A percentile compares a stretch with the other conserved stretches of the same genome.
Evolutionary conservation across 2,888 invertebrate genomes (phyloP).

Genomic region (Melanchra persicariae): DNA sequence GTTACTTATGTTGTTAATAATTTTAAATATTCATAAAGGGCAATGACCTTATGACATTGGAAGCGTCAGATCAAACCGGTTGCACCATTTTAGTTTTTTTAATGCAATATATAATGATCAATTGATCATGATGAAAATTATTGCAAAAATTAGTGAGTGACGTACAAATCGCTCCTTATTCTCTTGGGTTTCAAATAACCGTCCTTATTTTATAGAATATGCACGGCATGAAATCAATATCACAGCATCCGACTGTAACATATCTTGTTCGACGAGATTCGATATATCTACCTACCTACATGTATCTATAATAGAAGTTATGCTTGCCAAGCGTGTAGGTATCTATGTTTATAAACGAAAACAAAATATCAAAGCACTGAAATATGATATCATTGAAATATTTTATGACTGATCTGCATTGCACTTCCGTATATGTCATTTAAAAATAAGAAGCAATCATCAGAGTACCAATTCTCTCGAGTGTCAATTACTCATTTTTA

Average conservation of each 20-base stretch:
- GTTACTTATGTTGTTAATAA: slow-evolving; percentile 14
- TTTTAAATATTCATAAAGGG: not conserved
- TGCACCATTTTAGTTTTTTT: slow-evolving; percentile 18
- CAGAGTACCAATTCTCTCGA: too few relatives aligned
- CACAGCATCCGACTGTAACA: slow-evolving; percentile 50
- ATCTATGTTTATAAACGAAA: not conserved
- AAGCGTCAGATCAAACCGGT: slow-evolving; percentile 13
- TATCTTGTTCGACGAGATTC: slow-evolving; percentile 43
- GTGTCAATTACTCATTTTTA: too few relatives aligned
- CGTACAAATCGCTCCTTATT: not conserved
- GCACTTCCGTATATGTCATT: slow-evolving; percentile 30
- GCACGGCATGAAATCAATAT: slow-evolving; percentile 53
- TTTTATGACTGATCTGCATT: slow-evolving; percentile 9
- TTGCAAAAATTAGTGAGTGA: not conserved
- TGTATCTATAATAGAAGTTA: not conserved
- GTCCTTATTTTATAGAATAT: slow-evolving; percentile 13
- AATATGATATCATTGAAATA: slow-evolving; percentile 29
- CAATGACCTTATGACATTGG: slow-evolving; percentile 38
- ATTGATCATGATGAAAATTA: not conserved
- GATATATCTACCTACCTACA: slow-evolving; percentile 25
- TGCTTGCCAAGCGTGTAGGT: slow-evolving; percentile 13
- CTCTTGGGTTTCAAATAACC: slow-evolving; percentile 20
- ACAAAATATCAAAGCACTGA: not conserved
- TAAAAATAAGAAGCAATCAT: slow-evolving; percentile 8
- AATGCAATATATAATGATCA: not conserved